Evolutionary conservation across 1,140 invertebrate species (phyloP).

Genomic region (Charaxes varanes): DNA sequence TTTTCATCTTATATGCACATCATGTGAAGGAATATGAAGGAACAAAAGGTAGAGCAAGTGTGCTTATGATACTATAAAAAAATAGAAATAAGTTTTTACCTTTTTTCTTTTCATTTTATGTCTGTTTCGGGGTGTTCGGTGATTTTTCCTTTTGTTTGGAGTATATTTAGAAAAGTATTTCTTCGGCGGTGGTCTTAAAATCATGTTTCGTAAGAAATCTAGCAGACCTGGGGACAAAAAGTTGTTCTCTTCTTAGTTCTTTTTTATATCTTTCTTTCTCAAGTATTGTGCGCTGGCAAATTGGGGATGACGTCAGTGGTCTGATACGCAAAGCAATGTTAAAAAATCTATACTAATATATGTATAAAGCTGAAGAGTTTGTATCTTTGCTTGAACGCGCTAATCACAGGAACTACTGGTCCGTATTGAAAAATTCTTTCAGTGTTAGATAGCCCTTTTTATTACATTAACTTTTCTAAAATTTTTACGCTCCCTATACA

Average conservation of each 20-base stretch:
- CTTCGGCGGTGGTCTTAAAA: constrained; percentile 12
- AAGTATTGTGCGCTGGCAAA: not conserved
- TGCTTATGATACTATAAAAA: not conserved
- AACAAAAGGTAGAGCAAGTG: not conserved
- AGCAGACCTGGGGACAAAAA: constrained; percentile 1
- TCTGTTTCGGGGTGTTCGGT: constrained; percentile 24
- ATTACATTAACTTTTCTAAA: no score
- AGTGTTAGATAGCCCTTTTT: no score
- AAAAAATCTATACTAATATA: no score
- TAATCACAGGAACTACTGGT: no score
- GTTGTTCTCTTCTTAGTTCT: not conserved
- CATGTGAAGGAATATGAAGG: no score
- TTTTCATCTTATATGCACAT: no score
- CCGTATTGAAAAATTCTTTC: no score
- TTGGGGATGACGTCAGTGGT: not conserved
- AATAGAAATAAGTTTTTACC: constrained; percentile 7
- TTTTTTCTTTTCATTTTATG: constrained; percentile 33
- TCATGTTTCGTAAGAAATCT: constrained; percentile 22
- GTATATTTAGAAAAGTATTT: constrained; percentile 15
- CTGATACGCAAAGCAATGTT: no score
- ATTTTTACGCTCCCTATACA: no score
- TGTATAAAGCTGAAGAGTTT: no score
- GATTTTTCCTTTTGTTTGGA: constrained; percentile 26
- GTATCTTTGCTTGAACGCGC: no score
- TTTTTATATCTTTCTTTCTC: not conserved